Base-by-base conservation (phyloP, 2,797 vertebrate genomes). In the Buceros bicornis region DNA sequence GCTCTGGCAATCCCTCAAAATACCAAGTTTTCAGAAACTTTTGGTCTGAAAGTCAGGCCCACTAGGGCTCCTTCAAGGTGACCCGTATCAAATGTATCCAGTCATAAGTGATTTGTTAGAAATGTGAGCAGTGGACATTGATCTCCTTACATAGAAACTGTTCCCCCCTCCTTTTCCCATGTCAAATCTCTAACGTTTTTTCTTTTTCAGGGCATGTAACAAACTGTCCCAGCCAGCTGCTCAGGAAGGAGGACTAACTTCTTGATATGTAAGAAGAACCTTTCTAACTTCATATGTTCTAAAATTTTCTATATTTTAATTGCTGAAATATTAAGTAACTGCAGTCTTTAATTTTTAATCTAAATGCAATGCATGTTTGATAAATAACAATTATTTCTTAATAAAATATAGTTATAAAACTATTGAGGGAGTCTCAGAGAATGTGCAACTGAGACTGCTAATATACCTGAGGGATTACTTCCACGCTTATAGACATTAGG, bases 381-480 rank as follows among this genome's bases (percentile, higher is more conserved):
- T 90, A 85, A 19, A 8, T 61, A 89, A 80, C 69, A 89, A 90
- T 84, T 87, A 90, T 77, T 81, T 87, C 87, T 89, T 95, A 90
- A 94, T 91, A 92, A 95, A 93, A 90, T 26, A 17, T 8, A 94
- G 92, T 76, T 78, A 88, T 40, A 66, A 81, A 93, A 84, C 85
- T 25, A 10, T 83, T 37, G 66, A 87, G 53, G 37, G 73, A 58
- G 16, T 67, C 45, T 82, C 67, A 58, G 48, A 33, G 29, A 82
- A 81, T 6, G 42, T 74, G 77, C 89, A 91, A 82, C 71, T 69
- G 67, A 94, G 94, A 74, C 83, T 74, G 19, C 61, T 89, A 62
- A 77, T 77, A 72, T 35, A 90, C 90, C 60, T 13, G 21, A 77
- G 81, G 86, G 83, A 71, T 93, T 95, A 69, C 87, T 96, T 61